phyloP scores from a whole-genome alignment of 2,888 invertebrate genomes.

The Cosmopolites sordidus region DNA sequence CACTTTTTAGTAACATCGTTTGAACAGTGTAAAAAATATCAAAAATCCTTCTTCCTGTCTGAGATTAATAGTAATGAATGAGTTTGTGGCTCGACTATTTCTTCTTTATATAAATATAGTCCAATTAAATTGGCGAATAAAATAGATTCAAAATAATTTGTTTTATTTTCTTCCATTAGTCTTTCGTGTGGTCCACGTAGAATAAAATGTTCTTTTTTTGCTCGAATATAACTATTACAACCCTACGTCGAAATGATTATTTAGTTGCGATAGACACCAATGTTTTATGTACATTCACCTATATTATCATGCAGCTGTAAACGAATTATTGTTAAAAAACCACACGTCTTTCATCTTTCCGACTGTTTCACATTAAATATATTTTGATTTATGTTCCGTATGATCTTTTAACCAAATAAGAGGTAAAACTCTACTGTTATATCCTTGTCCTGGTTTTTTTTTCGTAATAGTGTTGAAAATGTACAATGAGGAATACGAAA shows the following conservation, averaged over 20 bases:
- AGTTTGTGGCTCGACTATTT: too few species aligned
- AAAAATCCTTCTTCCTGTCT: too few species aligned
- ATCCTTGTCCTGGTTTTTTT: background rate
- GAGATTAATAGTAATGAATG: too few species aligned
- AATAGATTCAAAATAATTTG: too few species aligned
- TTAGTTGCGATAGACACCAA: slow-evolving; percentile 8
- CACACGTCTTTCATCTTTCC: background rate
- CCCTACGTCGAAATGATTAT: too few species aligned
- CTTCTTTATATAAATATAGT: too few species aligned
- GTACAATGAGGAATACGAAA: slow-evolving; percentile 1
- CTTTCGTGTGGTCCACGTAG: slow-evolving; percentile 8
- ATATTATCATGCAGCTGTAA: slow-evolving; percentile 6
- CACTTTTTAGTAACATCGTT: too few species aligned
- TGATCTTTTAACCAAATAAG: slow-evolving; percentile 9
- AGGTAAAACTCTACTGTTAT: too few species aligned
- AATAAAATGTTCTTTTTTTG: slow-evolving; percentile 3
- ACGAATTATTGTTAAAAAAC: slow-evolving; percentile 2
- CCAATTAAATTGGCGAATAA: too few species aligned
- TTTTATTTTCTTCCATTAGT: too few species aligned
- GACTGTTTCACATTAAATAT: background rate
- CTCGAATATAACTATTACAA: too few species aligned
- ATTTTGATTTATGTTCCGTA: background rate
- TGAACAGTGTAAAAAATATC: too few species aligned
- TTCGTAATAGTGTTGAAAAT: background rate
- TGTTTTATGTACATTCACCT: slow-evolving; percentile 4